A percentile compares a stretch with the other conserved stretches of the same genome.
Conservation (phyloP, 2,113 vertebrate species). For the Nerophis ophidion region DNA sequence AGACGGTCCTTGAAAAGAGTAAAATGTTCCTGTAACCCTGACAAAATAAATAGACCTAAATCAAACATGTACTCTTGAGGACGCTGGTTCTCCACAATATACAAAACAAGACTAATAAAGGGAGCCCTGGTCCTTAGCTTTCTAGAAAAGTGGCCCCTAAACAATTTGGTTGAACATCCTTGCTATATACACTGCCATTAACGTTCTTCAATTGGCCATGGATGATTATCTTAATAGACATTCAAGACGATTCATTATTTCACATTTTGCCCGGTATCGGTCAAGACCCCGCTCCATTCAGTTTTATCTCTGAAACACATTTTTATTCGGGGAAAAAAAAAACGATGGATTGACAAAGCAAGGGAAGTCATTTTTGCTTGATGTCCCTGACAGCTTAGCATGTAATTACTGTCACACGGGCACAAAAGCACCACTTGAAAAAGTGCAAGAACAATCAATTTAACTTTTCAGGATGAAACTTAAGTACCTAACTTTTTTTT, state of each 20-base stretch:
- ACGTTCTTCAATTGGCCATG: constrained; percentile 43
- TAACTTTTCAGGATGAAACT: constrained; percentile 41
- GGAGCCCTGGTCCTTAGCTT: no score
- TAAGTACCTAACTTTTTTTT: constrained; percentile 57
- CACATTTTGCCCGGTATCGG: constrained; percentile 41
- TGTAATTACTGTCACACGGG: constrained; percentile 65
- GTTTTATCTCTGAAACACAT: constrained; percentile 40
- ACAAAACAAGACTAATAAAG: no score
- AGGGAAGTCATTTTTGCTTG: constrained; percentile 55
- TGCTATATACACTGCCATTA: constrained; percentile 33
- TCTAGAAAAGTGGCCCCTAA: no score
- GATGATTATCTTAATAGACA: constrained; percentile 58
- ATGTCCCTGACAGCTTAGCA: constrained; percentile 60
- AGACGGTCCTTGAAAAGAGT: no score
- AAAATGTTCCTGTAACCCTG: no score
- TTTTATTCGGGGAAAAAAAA: constrained; percentile 42
- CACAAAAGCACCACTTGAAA: constrained; percentile 57
- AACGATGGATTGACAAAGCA: constrained; percentile 55
- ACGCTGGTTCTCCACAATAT: no score
- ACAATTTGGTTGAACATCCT: no score
- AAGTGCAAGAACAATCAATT: constrained; percentile 57
- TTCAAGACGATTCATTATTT: constrained; percentile 57
- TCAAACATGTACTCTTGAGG: no score
- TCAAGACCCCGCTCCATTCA: constrained; percentile 45
- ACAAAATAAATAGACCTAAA: no score